phyloP scores from a whole-genome alignment of 2,113 vertebrate species.

The Lipophrys pholis region DNA sequence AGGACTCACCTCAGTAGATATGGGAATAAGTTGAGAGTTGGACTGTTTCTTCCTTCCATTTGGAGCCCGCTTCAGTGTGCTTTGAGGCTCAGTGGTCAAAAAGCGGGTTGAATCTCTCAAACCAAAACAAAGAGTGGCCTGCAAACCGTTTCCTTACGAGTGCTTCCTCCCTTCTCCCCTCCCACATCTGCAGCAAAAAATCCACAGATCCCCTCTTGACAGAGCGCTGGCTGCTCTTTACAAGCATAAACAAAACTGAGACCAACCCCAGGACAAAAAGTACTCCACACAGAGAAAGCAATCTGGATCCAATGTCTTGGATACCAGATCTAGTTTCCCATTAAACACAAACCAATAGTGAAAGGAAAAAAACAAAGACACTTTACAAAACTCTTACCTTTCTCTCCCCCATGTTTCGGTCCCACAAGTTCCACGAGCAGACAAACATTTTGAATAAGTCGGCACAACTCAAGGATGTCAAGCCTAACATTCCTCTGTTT shows the following conservation, averaged over 20 bases:
- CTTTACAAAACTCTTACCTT: constrained; percentile 55
- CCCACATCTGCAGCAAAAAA: constrained; percentile 56
- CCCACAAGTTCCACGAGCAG: neutral
- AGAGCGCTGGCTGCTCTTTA: constrained; percentile 28
- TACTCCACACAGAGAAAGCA: neutral
- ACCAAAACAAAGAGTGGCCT: constrained; percentile 12
- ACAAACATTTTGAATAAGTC: neutral
- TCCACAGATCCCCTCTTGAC: constrained; percentile 36
- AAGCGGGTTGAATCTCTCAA: constrained; percentile 10
- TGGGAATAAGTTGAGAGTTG: constrained; percentile 62
- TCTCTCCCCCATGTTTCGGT: constrained; percentile 32
- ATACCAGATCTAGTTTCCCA: neutral
- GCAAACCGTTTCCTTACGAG: constrained; percentile 42
- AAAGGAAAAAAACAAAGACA: no score
- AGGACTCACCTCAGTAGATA: constrained; percentile 73
- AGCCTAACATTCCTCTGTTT: constrained; percentile 4
- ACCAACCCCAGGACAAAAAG: neutral
- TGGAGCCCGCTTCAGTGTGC: neutral
- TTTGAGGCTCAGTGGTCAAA: neutral
- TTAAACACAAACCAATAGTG: neutral
- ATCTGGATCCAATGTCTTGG: neutral
- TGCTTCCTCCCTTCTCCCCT: constrained; percentile 35
- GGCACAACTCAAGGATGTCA: constrained; percentile 1
- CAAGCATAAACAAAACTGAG: constrained; percentile 14
- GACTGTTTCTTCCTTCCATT: constrained; percentile 74